These are phyloP conservation scores for Pocota personata DNA, from an alignment of 2,888 invertebrate species.

Conservation along the genomic window DNA sequence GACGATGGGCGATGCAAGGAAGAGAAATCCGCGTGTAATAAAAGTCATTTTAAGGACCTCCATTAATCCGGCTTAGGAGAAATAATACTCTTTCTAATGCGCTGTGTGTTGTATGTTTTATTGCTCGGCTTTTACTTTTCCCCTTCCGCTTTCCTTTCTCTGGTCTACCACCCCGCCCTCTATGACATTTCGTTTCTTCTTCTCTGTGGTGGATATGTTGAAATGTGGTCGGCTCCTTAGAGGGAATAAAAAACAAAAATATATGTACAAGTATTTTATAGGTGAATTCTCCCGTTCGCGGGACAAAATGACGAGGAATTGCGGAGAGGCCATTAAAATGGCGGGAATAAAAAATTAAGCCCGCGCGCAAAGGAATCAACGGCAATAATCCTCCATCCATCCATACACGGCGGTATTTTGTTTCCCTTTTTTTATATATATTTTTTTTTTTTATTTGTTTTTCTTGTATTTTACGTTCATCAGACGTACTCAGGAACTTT, in stretches of 20 bases:
- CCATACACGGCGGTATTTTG: slow-evolving; percentile 4
- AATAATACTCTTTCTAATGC: slow-evolving; percentile 68
- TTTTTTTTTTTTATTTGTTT: slow-evolving; percentile 8
- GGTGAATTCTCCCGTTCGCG: slow-evolving; percentile 36
- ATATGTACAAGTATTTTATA: slow-evolving; percentile 62
- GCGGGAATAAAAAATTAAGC: slow-evolving; percentile 54
- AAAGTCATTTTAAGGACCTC: slow-evolving; percentile 71
- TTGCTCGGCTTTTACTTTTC: slow-evolving; percentile 49
- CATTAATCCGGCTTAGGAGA: slow-evolving; percentile 70
- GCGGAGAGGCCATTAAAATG: slow-evolving; percentile 46
- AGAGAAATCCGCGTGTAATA: slow-evolving; percentile 64
- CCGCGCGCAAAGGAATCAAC: slow-evolving; percentile 50
- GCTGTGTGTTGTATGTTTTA: slow-evolving; percentile 59
- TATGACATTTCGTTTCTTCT: slow-evolving; percentile 27
- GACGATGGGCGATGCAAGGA: not conserved
- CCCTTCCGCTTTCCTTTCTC: not conserved
- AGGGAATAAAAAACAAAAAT: slow-evolving; percentile 23
- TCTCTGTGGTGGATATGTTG: slow-evolving; percentile 18
- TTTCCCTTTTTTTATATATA: slow-evolving; percentile 6
- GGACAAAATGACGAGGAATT: slow-evolving; percentile 36
- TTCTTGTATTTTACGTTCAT: slow-evolving; percentile 34
- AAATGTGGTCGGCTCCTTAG: slow-evolving; percentile 51
- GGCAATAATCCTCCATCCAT: slow-evolving; percentile 14
- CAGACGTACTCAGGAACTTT: slow-evolving; percentile 13
- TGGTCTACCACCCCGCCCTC: not conserved